These are phyloP conservation scores for Miichthys miiuy DNA, from an alignment of 2,797 vertebrate species.

Conservation along the genomic window DNA sequence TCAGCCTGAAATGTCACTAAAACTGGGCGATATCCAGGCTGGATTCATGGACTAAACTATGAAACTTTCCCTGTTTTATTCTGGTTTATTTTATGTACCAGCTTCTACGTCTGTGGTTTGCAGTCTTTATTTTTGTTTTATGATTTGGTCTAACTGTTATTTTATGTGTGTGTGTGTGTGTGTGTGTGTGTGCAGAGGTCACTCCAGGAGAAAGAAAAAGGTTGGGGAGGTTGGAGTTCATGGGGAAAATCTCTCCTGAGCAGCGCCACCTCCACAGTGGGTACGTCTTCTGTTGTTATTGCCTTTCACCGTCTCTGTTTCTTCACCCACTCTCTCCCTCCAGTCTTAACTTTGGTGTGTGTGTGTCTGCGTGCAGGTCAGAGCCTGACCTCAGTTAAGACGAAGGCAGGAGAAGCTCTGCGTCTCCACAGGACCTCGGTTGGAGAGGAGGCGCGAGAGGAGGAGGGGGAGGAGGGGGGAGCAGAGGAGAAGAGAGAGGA, in stretches of 20 bases:
- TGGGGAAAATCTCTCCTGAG: constrained; percentile 96
- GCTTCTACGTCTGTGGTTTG: too few relatives aligned
- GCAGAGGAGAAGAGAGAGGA: constrained; percentile 47
- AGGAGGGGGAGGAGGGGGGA: constrained; percentile 52
- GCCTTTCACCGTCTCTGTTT: not conserved
- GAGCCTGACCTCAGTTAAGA: constrained; percentile 92
- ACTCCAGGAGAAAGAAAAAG: constrained; percentile 79
- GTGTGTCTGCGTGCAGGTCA: constrained; percentile 85
- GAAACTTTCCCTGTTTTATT: too few relatives aligned
- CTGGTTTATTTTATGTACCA: too few relatives aligned
- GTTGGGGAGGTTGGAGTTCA: constrained; percentile 93
- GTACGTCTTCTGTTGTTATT: constrained; percentile 79
- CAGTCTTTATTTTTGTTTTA: too few relatives aligned
- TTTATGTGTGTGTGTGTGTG: constrained; percentile 30
- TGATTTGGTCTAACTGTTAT: too few relatives aligned
- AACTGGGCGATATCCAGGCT: too few relatives aligned
- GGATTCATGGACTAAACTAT: too few relatives aligned
- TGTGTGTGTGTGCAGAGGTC: constrained; percentile 48
- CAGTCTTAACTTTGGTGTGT: not conserved
- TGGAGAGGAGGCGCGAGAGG: constrained; percentile 69
- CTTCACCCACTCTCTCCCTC: not conserved
- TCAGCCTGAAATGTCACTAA: too few relatives aligned
- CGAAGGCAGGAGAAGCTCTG: constrained; percentile 84
- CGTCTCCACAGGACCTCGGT: constrained; percentile 77
- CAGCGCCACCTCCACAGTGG: constrained; percentile 93